These are phyloP conservation scores for Apamea crenata DNA, from an alignment of 2,888 invertebrate genomes.

Conservation along the genomic window DNA sequence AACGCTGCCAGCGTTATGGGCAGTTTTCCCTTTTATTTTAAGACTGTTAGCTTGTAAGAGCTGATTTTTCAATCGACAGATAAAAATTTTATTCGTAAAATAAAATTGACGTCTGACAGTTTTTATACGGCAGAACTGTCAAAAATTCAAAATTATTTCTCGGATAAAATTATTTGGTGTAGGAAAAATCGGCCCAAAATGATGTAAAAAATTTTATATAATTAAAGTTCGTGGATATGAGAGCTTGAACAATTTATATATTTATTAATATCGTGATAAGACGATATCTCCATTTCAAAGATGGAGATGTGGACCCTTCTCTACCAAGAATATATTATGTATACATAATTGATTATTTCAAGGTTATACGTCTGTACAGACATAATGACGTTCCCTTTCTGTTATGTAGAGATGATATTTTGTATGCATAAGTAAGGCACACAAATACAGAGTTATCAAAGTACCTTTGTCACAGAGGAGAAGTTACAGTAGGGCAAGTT, in stretches of 20 bases:
- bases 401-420: slow-evolving; percentile 71
- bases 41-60: too few species aligned
- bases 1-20: too few species aligned
- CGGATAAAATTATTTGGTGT: too few species aligned
- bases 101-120: too few species aligned
- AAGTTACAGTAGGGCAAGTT: slow-evolving; percentile 19
- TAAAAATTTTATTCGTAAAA: too few species aligned
- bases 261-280: background rate
- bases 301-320: slow-evolving; percentile 4
- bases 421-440: slow-evolving; percentile 75
- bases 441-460: slow-evolving; percentile 73
- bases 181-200: too few species aligned
- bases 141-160: too few species aligned
- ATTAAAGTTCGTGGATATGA: background rate
- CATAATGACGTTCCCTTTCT: slow-evolving; percentile 64
- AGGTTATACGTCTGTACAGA: slow-evolving; percentile 52
- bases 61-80: too few species aligned
- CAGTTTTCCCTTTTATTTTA: too few species aligned
- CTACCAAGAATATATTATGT: slow-evolving; percentile 12
- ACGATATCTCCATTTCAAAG: slow-evolving; percentile 1
- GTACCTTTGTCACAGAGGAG: slow-evolving; percentile 65
- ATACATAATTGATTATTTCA: slow-evolving; percentile 57
- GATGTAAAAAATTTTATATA: too few species aligned
- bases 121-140: too few species aligned
- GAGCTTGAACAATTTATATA: background rate